Conservation (phyloP, 2,797 vertebrate species). For the Melanotaenia trifasciata region DNA sequence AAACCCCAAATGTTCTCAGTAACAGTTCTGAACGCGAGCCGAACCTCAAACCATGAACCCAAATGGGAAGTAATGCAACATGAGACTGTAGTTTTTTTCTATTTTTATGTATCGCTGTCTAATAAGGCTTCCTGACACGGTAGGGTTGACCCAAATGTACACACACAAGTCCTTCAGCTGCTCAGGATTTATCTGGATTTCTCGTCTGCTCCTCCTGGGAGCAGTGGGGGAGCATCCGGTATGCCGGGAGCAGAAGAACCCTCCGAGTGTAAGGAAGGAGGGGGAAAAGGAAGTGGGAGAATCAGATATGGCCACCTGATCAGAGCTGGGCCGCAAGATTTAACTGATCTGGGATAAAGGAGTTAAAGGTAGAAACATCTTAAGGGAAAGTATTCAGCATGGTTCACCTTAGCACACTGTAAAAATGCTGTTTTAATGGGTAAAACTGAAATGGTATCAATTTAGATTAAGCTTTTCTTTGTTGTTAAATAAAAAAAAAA, state of each 20-base stretch:
- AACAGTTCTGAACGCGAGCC: neutral
- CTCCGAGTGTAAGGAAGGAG: conserved; percentile 26
- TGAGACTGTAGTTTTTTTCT: too few species aligned
- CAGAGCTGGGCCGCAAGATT: conserved; percentile 47
- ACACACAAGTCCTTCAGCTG: conserved; percentile 48
- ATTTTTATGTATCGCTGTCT: neutral
- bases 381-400: neutral
- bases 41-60: neutral
- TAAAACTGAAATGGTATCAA: neutral
- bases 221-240: conserved; percentile 56
- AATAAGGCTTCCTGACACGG: conserved; percentile 12
- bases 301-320: conserved; percentile 64
- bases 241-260: conserved; percentile 27
- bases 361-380: conserved; percentile 1
- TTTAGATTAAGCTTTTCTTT: neutral
- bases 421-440: neutral
- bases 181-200: conserved; percentile 63
- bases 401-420: neutral
- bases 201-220: conserved; percentile 65
- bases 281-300: conserved; percentile 50
- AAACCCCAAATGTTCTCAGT: conserved; percentile 16
- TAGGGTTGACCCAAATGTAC: conserved; percentile 4
- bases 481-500: neutral
- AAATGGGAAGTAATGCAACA: neutral
- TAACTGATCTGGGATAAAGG: conserved; percentile 29